Base-by-base conservation (phyloP, 2,888 invertebrate genomes). In the Microchrysa polita region DNA sequence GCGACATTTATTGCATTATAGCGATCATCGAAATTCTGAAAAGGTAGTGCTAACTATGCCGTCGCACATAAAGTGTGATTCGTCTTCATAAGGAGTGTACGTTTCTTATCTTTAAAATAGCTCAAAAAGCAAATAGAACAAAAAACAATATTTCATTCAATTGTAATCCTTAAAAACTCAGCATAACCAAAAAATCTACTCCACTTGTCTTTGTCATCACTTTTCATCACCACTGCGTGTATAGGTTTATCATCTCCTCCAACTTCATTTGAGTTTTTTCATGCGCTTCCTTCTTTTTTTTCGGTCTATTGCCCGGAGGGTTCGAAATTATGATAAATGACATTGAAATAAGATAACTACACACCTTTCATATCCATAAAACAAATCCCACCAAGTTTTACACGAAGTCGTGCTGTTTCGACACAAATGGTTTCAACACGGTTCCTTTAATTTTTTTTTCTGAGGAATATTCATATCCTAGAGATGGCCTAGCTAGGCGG, bases 311-410 rank as follows among this genome's bases (percentile, higher is more conserved):
- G 2, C 65, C 44, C 48, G 10, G 65, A 69, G 61, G 69, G 53
- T 53, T 61, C 44, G 63, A 72, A 72, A 74, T 74, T 74, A 69
- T 74, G 74, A 74, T 74, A 74, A 74, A 74, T 74, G 69, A 69
- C 69, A 69, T 34, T 69, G 61, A 67, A 72, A 42, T 27, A 53
- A 67, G n/a, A 53, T 16, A 12, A 60, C 59, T 44, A 34, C 27
- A 34, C 48, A 72, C 72, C 72, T 72, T 60, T 72, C 72, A 72
- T 72, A 59, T 72, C n/a, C 72, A 72, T 72, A 72, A 72, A 72
- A 72, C 72, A 72, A 59, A 72, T 72, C 72, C 72, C 42, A 72
- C 72, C 60, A 69, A 69, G 69, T 69, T 69, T 44, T 72, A 60
- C 72, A 72, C 57, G 60, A 57, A 60, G 60, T 59, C 60, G 59